A percentile compares a stretch with the other conserved stretches of the same genome.
Evolutionary conservation across 2,113 vertebrate genomes (phyloP).

Genomic region (Triplophysa tibetana): DNA sequence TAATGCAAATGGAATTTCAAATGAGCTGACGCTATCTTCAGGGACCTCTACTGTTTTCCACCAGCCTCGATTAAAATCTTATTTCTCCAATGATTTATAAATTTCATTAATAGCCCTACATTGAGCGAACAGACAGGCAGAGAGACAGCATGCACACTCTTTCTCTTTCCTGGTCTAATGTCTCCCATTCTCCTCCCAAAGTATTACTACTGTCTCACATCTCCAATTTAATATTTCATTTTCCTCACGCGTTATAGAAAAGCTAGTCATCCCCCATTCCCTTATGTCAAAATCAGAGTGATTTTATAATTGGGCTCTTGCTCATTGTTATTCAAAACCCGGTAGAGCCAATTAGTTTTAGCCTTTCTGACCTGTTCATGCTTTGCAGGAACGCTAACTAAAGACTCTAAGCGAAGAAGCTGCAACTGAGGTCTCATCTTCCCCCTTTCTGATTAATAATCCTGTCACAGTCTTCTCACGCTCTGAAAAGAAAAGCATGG

Average conservation of each 20-base stretch:
- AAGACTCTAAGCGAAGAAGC: slow-evolving; percentile 73
- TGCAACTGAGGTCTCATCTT: slow-evolving; percentile 82
- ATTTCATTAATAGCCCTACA: slow-evolving; percentile 78
- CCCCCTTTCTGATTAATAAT: slow-evolving; percentile 88
- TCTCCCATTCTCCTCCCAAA: slow-evolving; percentile 21
- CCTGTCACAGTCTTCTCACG: slow-evolving; percentile 85
- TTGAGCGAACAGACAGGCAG: slow-evolving; percentile 60
- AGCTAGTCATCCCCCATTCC: slow-evolving; percentile 49
- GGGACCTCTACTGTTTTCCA: slow-evolving; percentile 75
- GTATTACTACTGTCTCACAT: slow-evolving; percentile 30
- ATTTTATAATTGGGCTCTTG: slow-evolving; percentile 78
- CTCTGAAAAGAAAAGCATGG: slow-evolving; percentile 84
- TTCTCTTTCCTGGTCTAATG: slow-evolving; percentile 34
- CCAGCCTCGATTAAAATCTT: slow-evolving; percentile 82
- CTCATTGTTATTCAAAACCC: slow-evolving; percentile 77
- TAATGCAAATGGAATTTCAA: slow-evolving; percentile 86
- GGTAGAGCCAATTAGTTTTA: slow-evolving; percentile 80
- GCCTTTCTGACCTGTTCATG: slow-evolving; percentile 75
- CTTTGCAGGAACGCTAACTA: slow-evolving; percentile 67
- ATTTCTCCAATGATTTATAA: slow-evolving; percentile 79
- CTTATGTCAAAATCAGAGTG: slow-evolving; percentile 59
- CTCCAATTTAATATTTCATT: slow-evolving; percentile 42
- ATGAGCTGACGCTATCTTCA: slow-evolving; percentile 78
- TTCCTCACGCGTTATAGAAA: slow-evolving; percentile 36
- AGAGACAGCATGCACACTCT: slow-evolving; percentile 58